Evolutionary conservation across 2,888 invertebrate genomes (phyloP).

Genomic region (Coelinius sp.): DNA sequence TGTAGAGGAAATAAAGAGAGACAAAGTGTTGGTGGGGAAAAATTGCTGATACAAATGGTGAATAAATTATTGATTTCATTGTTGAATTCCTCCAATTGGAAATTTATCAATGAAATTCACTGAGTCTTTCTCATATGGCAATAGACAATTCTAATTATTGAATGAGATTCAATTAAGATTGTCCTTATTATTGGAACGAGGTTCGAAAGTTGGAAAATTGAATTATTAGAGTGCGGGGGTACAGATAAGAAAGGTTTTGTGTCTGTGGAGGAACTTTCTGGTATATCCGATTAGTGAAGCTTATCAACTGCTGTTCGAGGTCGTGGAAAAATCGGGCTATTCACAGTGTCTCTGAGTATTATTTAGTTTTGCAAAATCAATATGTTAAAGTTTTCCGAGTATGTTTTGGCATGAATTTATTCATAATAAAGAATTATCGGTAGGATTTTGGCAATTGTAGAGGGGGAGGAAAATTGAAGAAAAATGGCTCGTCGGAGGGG

Average conservation of each 20-base stretch:
- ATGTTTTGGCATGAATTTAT: no score
- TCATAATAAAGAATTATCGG: no score
- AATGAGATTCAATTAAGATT: conserved; percentile 9
- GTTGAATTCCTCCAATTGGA: neutral
- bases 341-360: neutral
- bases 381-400: no score
- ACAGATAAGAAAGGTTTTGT: neutral
- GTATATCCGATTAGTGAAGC: conserved; percentile 26
- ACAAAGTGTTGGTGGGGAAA: conserved; percentile 21
- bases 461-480: neutral
- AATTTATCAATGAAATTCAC: neutral
- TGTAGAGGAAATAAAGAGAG: conserved; percentile 7
- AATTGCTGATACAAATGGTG: conserved; percentile 15
- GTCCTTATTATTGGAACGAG: neutral
- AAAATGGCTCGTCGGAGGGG: conserved; percentile 7
- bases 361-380: neutral
- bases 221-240: conserved; percentile 9
- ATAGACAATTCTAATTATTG: neutral
- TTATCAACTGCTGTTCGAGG: conserved; percentile 21
- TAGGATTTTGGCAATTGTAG: neutral
- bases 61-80: conserved; percentile 15
- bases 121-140: neutral
- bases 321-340: neutral
- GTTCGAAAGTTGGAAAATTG: neutral
- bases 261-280: neutral